Conservation (phyloP, 2,888 invertebrate genomes). For the Zaprionus bogoriensis region DNA sequence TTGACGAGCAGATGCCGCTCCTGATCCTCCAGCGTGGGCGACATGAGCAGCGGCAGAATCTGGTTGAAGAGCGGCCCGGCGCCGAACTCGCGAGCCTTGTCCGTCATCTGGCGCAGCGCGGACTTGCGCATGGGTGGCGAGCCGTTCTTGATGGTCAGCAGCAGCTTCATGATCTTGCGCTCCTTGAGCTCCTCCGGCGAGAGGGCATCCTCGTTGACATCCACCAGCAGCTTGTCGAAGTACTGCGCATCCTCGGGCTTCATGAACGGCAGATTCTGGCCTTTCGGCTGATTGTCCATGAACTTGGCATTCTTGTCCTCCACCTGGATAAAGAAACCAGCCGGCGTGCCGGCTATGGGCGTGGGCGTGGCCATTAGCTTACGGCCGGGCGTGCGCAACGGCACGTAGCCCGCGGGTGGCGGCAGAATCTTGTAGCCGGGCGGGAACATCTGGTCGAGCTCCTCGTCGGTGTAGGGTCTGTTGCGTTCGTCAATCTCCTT, state of each 20-base stretch:
- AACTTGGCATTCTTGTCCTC: constrained; percentile 93
- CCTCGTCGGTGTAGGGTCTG: constrained; percentile 97
- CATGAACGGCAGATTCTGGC: constrained; percentile 97
- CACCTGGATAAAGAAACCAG: constrained; percentile 97
- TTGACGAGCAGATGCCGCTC: constrained; percentile 99
- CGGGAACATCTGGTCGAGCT: constrained; percentile 98
- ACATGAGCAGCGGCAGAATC: constrained; percentile 99
- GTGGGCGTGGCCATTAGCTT: constrained; percentile 99
- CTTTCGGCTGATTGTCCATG: constrained; percentile 98
- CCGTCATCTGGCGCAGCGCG: constrained; percentile 97
- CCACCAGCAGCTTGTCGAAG: constrained; percentile 98
- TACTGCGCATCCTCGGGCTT: constrained; percentile 99
- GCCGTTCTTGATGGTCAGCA: constrained; percentile 99
- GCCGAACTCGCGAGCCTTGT: constrained; percentile 98
- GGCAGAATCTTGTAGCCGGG: constrained; percentile 98
- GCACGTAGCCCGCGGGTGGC: constrained; percentile 97
- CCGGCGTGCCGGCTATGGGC: constrained; percentile 95
- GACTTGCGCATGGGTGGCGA: constrained; percentile 99
- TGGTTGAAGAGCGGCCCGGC: constrained; percentile 99
- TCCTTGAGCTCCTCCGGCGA: constrained; percentile 99
- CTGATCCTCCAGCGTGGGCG: constrained; percentile 99
- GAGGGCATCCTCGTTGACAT: constrained; percentile 97
- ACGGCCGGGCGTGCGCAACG: constrained; percentile 97
- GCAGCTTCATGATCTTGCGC: constrained; percentile 98
- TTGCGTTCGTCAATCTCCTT: constrained; percentile 99